A percentile compares a stretch with the other conserved stretches of the same genome.
phyloP scores from a whole-genome alignment of 2,113 vertebrate genomes.

The Pithys albifrons region DNA sequence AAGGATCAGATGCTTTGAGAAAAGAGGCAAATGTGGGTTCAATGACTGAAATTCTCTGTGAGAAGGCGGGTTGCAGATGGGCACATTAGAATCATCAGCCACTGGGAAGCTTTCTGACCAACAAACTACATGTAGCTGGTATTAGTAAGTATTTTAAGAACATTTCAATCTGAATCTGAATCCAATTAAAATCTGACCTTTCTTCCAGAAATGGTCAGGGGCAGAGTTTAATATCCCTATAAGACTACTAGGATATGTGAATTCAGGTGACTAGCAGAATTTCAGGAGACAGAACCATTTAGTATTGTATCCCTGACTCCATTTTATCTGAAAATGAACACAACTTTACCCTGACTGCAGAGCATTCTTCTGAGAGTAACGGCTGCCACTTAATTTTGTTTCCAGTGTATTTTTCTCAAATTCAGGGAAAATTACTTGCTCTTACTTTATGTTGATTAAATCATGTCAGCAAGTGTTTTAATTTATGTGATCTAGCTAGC shows the following conservation, averaged over 20 bases:
- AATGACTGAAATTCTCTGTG: not conserved
- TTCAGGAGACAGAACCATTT: not conserved
- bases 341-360: not conserved
- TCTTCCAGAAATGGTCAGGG: not conserved
- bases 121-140: accelerated
- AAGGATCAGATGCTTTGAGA: not conserved
- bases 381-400: not conserved
- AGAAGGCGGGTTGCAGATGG: not conserved
- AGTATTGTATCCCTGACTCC: not conserved
- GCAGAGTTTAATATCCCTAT: not conserved
- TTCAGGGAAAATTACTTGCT: not conserved
- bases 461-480: conserved; percentile 1
- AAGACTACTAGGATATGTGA: not conserved
- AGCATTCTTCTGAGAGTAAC: not conserved
- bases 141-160: not conserved
- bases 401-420: not conserved
- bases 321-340: not conserved
- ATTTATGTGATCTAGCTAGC: conserved; percentile 2
- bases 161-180: not conserved
- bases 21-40: not conserved
- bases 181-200: not conserved
- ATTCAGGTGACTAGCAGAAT: not conserved
- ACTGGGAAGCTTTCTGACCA: not conserved
- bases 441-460: conserved; percentile 11
- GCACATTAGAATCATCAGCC: not conserved